Evolutionary conservation across 2,113 vertebrate species (phyloP), one percentile per base, ranked within the genome.

Genomic region (Pelobates fuscus): DNA sequence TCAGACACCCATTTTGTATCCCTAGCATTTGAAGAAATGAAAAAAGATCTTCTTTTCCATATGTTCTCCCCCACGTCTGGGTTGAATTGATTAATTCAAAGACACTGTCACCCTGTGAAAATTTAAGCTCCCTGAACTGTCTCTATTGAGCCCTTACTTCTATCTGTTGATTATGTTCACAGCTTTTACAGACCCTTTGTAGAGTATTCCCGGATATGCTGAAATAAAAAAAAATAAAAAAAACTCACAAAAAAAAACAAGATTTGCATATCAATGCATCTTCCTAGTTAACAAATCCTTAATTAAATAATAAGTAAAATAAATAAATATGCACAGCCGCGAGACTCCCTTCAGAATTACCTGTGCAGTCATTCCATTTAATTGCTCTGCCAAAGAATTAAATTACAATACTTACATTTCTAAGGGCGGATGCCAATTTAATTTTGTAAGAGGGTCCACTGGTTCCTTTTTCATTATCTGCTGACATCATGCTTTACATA

Each of bases 281-380:
- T 55, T 74, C 11, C 17, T 52, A 4, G 46, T 41, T 26, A 74
- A 32, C 46, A 74, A 57, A 72, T 54, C 21, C 70, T 44, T 72
- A 72, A 72, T 72, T 63, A 64, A 72, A 72, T 63, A 72, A 72
- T 72, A 44, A 62, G 58, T 43, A 71, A 71, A 71, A 63, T 69
- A 27, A 25, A 44, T 25, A 70, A 59, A 62, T 52, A 54, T 72
- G 54, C 27, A 37, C 43, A 21, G 59, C 61, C 44, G 26, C 27
- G 26, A 52, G 60, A 62, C 70, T 63, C 44, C 6, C n/a, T 10
- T 10, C 27, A 11, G 15, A 24, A 43, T 58, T 17, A 67, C 64
- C 72, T 46, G 63, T 68, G 27, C 26, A 68, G 67, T 61, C 65
- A 61, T 41, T 77, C 14, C 64, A 8, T 55, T 49, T 77, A 77